Evolutionary conservation across 92 coral and sea anemone species (phyloP), one percentile per base, ranked within the genome.

Genomic region (Micromussa lordhowensis): DNA sequence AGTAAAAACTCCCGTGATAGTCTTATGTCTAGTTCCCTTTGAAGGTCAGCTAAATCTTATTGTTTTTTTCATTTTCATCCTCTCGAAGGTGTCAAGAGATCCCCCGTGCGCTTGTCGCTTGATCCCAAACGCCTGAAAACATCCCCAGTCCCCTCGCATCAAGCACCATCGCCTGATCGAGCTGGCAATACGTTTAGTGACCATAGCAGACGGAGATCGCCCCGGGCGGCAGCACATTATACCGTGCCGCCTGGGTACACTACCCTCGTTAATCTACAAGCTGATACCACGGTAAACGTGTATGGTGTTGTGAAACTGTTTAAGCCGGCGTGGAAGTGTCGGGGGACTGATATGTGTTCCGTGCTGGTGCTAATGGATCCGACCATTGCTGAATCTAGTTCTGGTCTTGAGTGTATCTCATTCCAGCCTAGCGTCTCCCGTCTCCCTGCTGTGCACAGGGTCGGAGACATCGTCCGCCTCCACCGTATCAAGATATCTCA

Each of bases 271-370:
- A 84, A 89, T 53, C 68, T 94, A 17, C 79, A 91, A 57, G 70
- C 76, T 15, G 85, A 84, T 34, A 89, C 89, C 2, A 74, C 82
- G 7, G 81, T 87, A 2, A 92, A 92, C 40, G 70, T 92, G 44
- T 94, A 86, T 83, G 96, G 96, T n/a, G 94, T 94, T 35, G 96
- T 87, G 22, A 94, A 89, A 87, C 88, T 83, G 53, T 94, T 94
- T 44, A 94, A 94, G 86, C 94, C 94, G 6, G 95, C 96, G 1
- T 94, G 96, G 96, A 88, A 92, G 73, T 91, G 94, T 58, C 88
- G 93, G 58, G 96, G 96, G 10, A 92, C 96, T 17, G 96, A 94
- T 64, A 94, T 94, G 91, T 94, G 96, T 36, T 94, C 94, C 24
- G 93, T 94, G 32, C 89, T 94, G 36, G 64, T 89, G 64, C 30